Evolutionary conservation across 2,888 invertebrate genomes (phyloP).

Genomic region (Serrognathus titanus): DNA sequence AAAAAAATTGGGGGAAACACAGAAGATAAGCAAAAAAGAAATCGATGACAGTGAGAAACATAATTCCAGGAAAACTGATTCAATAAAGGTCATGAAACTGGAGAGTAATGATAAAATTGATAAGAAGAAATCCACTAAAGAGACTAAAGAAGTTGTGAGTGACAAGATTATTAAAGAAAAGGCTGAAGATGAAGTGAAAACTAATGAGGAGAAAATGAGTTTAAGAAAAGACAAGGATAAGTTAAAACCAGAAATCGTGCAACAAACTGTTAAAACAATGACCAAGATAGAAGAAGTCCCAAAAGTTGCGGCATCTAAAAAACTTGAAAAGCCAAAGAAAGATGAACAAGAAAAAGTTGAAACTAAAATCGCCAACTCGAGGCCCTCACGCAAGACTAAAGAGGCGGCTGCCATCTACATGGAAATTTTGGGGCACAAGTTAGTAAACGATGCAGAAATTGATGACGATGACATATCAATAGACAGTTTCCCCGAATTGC

Average conservation of each 20-base stretch:
- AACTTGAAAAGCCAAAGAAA: constrained; percentile 6
- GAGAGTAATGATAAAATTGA: background rate
- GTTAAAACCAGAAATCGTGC: background rate
- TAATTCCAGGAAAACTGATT: background rate
- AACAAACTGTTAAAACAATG: background rate
- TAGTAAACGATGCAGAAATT: constrained; percentile 60
- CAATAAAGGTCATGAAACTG: no score
- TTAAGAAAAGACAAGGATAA: background rate
- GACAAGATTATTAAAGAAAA: background rate
- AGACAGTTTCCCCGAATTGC: constrained; percentile 65
- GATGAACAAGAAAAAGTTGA: constrained; percentile 7
- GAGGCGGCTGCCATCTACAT: constrained; percentile 72
- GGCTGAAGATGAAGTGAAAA: background rate
- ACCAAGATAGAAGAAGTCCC: background rate
- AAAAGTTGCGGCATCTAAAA: constrained; percentile 4
- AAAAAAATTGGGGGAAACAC: background rate
- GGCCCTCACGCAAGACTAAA: constrained; percentile 69
- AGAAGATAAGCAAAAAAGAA: background rate
- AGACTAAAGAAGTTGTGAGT: background rate
- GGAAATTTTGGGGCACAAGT: constrained; percentile 68
- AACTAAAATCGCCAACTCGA: constrained; percentile 13
- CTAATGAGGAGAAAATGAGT: constrained; percentile 1
- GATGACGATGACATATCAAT: constrained; percentile 62
- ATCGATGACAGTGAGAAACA: background rate
- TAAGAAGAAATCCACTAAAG: background rate